Conservation (phyloP, 1,140 invertebrate species). For the Riptortus pedestris region DNA sequence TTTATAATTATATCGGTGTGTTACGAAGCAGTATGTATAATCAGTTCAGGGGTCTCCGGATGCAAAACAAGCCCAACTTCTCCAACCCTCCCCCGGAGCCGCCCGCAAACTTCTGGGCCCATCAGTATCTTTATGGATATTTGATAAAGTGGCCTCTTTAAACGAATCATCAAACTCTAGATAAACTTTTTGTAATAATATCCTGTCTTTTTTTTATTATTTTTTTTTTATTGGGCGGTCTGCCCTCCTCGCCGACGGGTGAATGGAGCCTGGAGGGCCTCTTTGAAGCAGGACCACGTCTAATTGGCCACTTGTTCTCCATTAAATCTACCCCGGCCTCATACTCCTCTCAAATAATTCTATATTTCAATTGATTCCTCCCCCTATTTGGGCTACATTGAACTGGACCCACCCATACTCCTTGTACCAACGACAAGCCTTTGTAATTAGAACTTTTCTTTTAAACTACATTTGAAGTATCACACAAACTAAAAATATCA, state of each 20-base stretch:
- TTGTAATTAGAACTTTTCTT: too few species aligned
- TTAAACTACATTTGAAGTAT: too few species aligned
- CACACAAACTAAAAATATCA: too few species aligned
- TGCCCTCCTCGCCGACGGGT: neutral
- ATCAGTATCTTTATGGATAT: constrained; percentile 27
- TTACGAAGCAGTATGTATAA: constrained; percentile 18
- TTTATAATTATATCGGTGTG: constrained; percentile 30
- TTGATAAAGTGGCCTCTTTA: constrained; percentile 28
- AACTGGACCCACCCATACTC: too few species aligned
- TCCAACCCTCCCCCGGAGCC: neutral
- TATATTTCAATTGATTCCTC: neutral
- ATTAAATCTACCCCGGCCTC: neutral
- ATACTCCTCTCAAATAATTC: neutral
- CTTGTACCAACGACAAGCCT: too few species aligned
- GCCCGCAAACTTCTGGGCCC: too few species aligned
- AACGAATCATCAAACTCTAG: constrained; percentile 24
- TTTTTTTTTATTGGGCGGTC: constrained; percentile 9
- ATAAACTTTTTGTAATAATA: constrained; percentile 29
- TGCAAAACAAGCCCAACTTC: constrained; percentile 24
- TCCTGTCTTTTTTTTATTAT: constrained; percentile 2
- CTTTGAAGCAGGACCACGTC: constrained; percentile 6
- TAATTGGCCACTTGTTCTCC: constrained; percentile 26
- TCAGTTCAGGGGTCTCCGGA: constrained; percentile 2
- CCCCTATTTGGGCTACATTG: too few species aligned
- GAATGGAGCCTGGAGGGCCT: neutral